Conservation (phyloP, 2,888 invertebrate species). For the Lathronympha strigana region DNA sequence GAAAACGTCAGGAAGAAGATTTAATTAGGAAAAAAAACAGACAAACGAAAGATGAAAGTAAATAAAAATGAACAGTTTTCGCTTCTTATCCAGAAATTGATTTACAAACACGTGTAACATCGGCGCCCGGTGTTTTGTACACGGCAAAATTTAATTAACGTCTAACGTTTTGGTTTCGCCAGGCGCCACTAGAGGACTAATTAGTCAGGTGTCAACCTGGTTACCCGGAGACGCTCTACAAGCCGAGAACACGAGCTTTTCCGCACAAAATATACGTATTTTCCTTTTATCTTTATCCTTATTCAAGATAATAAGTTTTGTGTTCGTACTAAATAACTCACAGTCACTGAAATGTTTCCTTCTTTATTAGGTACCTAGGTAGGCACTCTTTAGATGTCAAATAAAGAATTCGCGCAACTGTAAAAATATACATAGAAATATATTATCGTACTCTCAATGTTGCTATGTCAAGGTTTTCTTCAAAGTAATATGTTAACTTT, state of each 20-base stretch:
- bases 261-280: slow-evolving; percentile 24
- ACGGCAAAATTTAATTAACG: slow-evolving; percentile 37
- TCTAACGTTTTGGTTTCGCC: slow-evolving; percentile 33
- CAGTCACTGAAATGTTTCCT: slow-evolving; percentile 22
- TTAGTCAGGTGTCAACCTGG: slow-evolving; percentile 40
- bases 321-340: slow-evolving; percentile 24
- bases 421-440: slow-evolving; percentile 6
- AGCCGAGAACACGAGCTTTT: slow-evolving; percentile 25
- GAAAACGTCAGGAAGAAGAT: no score
- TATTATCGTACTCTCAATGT: slow-evolving; percentile 26
- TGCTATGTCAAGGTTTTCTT: slow-evolving; percentile 26
- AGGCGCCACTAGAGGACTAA: slow-evolving; percentile 32
- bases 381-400: slow-evolving; percentile 10
- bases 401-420: neutral
- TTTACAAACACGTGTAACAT: slow-evolving; percentile 5
- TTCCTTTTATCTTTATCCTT: slow-evolving; percentile 39
- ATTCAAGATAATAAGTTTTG: slow-evolving; percentile 32
- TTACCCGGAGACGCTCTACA: slow-evolving; percentile 26
- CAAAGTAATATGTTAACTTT: slow-evolving; percentile 28
- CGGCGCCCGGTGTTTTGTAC: slow-evolving; percentile 6
- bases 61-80: neutral
- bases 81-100: neutral
- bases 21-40: neutral
- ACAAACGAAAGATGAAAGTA: neutral
- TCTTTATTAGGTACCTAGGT: slow-evolving; percentile 11